Evolutionary conservation across 2,888 invertebrate species (phyloP).

Genomic region (Merodon equestris): DNA sequence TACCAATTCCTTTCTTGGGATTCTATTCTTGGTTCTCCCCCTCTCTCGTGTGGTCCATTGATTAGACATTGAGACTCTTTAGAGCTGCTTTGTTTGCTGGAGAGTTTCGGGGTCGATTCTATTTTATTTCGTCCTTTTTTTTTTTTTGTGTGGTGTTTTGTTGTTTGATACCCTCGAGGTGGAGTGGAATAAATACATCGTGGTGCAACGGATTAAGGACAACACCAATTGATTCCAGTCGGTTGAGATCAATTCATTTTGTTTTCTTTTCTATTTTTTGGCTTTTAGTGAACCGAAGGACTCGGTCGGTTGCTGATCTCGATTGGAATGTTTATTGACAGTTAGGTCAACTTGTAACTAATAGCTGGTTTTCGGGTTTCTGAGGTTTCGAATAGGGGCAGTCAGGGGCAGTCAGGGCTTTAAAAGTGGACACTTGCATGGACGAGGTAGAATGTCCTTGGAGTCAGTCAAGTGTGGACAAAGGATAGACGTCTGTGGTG

Average conservation of each 20-base stretch:
- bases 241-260: slow-evolving; percentile 36
- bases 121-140: no score
- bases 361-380: no score
- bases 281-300: no score
- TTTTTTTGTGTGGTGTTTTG: no score
- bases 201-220: slow-evolving; percentile 6
- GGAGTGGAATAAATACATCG: slow-evolving; percentile 11
- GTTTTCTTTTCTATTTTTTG: slow-evolving; percentile 21
- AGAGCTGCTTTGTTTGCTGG: slow-evolving; percentile 39
- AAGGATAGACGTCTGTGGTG: no score
- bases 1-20: not conserved
- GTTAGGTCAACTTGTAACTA: slow-evolving; percentile 1
- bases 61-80: slow-evolving; percentile 44
- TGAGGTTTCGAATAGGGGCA: no score
- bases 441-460: no score
- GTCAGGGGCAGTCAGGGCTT: no score
- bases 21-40: slow-evolving; percentile 17
- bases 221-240: slow-evolving; percentile 28
- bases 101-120: slow-evolving; percentile 13
- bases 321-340: slow-evolving; percentile 11
- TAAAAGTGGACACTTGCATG: no score
- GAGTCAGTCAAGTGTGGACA: no score
- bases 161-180: no score
- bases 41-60: slow-evolving; percentile 11
- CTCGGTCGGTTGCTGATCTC: slow-evolving; percentile 10